Base-by-base conservation (phyloP, 2,888 invertebrate genomes). In the Flexamia atlantica region DNA sequence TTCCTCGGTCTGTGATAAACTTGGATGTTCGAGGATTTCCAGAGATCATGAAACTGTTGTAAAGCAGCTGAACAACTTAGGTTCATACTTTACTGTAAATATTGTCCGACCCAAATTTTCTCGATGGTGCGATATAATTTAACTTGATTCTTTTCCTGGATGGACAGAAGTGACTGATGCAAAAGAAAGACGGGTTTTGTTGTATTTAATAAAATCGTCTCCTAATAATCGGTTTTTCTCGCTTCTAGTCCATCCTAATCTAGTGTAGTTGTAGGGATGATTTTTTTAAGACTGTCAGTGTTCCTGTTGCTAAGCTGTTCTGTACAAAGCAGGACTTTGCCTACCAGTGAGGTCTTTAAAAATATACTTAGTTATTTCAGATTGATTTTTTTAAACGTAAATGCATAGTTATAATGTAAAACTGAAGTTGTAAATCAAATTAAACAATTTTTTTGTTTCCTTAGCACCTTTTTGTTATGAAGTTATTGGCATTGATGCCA, bases 101-200 rank as follows among this genome's bases (percentile, higher is more conserved):
- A 79, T 53, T 76, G 32, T 32, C 79, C 36, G 28, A 53, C 20
- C 50, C 79, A 50, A 32, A 79, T 76, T 23, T 76, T 76, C 76
- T 76, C 50, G 50, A 79, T 79, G 79, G 79, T 79, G 79, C 79
- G 79, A 79, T 57, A 57, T 79, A 57, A 20, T 79, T 57, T 79
- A 79, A 46, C 30, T 76, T 9, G n/a, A 50, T 50, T 76, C 5
- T 42, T 28, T 53, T 76, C 46, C 25, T 50, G 57, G 79, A 36
- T 57, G 57, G 79, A 57, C 46, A 23, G 72, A 72, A 40, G 30
- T 53, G 53, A 53, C 53, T 53, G 53, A 53, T 53, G 53, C 53
- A 53, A 23, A 53, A 53, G 53, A 53, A 53, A 53, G 53, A 53
- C 53, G 53, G 53, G 23, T 53, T 64, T 64, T 64, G 28, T 17